A percentile compares a stretch with the other conserved stretches of the same genome.
Conservation (phyloP, 2,888 invertebrate species). For the Chrysomela aeneicollis region DNA sequence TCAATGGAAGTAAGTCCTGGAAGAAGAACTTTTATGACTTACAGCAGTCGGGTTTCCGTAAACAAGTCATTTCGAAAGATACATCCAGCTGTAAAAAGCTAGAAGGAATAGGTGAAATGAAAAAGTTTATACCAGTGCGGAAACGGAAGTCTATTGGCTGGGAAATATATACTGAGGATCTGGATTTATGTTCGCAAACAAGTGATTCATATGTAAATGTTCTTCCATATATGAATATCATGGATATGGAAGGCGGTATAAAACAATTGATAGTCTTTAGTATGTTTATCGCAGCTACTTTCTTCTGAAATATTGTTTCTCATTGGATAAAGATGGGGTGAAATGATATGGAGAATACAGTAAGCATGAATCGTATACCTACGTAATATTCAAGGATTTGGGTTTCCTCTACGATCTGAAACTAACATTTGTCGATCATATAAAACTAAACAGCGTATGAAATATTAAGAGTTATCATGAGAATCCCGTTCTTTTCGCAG, state of each 20-base stretch:
- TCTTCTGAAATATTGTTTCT: too few relatives aligned
- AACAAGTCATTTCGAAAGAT: not conserved
- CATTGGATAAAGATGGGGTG: too few relatives aligned
- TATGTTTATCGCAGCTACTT: not conserved
- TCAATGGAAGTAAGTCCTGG: not conserved
- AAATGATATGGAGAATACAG: too few relatives aligned
- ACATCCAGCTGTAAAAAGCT: not conserved
- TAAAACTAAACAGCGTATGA: too few relatives aligned
- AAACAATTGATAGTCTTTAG: too few relatives aligned
- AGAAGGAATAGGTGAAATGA: not conserved
- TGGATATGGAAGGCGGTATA: too few relatives aligned
- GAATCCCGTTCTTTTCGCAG: too few relatives aligned
- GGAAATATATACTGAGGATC: not conserved
- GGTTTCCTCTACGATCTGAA: too few relatives aligned
- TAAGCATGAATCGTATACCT: too few relatives aligned
- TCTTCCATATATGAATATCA: not conserved
- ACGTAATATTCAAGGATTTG: too few relatives aligned
- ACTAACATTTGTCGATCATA: too few relatives aligned
- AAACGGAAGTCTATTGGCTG: not conserved
- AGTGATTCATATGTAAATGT: not conserved
- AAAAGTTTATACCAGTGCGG: not conserved
- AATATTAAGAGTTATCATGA: too few relatives aligned
- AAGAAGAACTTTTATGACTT: not conserved
- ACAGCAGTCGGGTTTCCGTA: not conserved
- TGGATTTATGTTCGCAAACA: not conserved